These are phyloP conservation scores for Heterotilapia buettikoferi DNA, from an alignment of 2,113 vertebrate genomes.

Conservation along the genomic window DNA sequence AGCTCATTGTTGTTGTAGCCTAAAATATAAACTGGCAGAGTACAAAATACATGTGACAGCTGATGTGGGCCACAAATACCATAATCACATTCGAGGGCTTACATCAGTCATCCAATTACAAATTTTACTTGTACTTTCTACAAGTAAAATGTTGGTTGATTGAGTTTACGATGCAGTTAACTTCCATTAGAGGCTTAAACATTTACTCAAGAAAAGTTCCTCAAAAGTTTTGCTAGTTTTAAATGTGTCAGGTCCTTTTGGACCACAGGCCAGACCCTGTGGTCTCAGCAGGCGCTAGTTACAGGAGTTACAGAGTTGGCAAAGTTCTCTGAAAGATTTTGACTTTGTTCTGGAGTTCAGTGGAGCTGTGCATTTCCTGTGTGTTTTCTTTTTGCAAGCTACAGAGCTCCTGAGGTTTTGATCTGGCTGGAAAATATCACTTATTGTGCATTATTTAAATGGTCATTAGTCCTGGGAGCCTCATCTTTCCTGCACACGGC, in stretches of 20 bases:
- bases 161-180: background rate
- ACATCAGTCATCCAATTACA: background rate
- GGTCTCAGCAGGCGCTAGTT: background rate
- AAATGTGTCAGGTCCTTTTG: background rate
- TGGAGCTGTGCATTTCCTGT: background rate
- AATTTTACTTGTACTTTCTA: background rate
- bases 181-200: background rate
- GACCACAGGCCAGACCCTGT: background rate
- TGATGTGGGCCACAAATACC: background rate
- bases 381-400: background rate
- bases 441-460: constrained; percentile 61
- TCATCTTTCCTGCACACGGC: constrained; percentile 21
- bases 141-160: background rate
- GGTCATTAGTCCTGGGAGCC: constrained; percentile 50
- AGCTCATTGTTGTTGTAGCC: background rate
- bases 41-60: background rate
- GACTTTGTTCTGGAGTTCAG: constrained; percentile 32
- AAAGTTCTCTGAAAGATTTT: constrained; percentile 15
- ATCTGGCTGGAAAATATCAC: constrained; percentile 51
- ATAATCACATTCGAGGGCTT: background rate
- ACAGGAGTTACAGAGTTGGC: background rate
- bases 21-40: background rate
- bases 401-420: constrained; percentile 29
- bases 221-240: background rate
- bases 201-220: background rate